Percentiles rank a stretch among this genome's conserved stretches.
These are phyloP conservation scores for Pyrgus malvae DNA, from an alignment of 2,888 invertebrate genomes.

Conservation along the genomic window DNA sequence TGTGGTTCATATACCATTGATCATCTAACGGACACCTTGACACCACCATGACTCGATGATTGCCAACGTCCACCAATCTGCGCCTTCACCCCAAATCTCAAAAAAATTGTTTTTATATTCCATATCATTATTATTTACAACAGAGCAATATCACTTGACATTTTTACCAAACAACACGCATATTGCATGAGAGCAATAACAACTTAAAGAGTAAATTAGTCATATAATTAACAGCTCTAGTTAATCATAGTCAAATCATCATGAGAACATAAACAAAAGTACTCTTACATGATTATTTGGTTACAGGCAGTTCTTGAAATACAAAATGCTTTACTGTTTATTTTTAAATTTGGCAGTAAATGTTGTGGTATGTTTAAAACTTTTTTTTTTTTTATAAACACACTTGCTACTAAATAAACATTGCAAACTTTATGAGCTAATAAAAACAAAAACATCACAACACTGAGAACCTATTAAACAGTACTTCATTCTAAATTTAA, in stretches of 20 bases:
- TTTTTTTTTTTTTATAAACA: too few species aligned
- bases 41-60: constrained; percentile 28
- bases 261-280: background rate
- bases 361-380: too few species aligned
- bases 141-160: background rate
- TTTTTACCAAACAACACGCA: background rate
- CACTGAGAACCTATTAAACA: too few species aligned
- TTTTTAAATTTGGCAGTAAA: too few species aligned
- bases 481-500: too few species aligned
- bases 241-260: background rate
- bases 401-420: too few species aligned
- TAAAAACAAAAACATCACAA: too few species aligned
- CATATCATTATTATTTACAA: constrained; percentile 14
- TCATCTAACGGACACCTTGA: constrained; percentile 29
- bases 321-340: too few species aligned
- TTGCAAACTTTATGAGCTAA: too few species aligned
- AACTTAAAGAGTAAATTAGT: constrained; percentile 6
- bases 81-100: constrained; percentile 23
- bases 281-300: too few species aligned
- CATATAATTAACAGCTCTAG: background rate
- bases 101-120: background rate
- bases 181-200: background rate
- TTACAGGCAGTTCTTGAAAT: too few species aligned
- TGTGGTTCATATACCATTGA: constrained; percentile 18
- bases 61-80: constrained; percentile 28